Conservation (phyloP, 2,888 invertebrate species). For the Epinotia bilunana region DNA sequence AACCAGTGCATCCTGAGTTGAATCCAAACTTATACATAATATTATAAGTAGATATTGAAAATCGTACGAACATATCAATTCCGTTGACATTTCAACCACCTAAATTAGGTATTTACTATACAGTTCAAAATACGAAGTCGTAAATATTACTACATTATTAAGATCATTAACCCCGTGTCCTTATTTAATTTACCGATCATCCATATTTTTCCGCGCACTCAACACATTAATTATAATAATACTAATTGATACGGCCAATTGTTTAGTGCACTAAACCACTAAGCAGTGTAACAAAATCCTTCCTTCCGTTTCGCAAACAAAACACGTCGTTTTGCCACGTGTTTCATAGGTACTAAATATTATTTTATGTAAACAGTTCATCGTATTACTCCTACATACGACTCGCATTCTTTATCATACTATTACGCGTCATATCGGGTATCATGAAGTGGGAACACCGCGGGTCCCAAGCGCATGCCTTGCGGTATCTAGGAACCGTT, state of each 20-base stretch:
- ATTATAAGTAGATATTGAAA: no score
- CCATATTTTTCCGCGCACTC: background rate
- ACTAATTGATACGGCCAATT: background rate
- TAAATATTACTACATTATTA: no score
- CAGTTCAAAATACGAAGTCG: no score
- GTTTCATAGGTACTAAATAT: conserved; percentile 31
- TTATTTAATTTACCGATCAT: no score
- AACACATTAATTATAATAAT: background rate
- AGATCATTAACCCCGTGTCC: no score
- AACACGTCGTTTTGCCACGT: conserved; percentile 47
- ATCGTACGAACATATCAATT: no score
- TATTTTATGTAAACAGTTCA: conserved; percentile 32
- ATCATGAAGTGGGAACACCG: conserved; percentile 55
- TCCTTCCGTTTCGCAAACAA: conserved; percentile 43
- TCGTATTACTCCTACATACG: conserved; percentile 26
- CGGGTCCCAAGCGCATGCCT: conserved; percentile 65
- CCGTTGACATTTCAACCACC: no score
- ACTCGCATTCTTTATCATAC: conserved; percentile 51
- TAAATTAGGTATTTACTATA: no score
- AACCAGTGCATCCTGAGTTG: no score
- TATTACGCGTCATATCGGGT: conserved; percentile 55
- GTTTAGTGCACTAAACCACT: conserved; percentile 30
- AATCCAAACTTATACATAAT: no score
- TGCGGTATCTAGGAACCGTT: conserved; percentile 60
- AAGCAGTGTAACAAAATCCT: conserved; percentile 42